Evolutionary conservation across 2,888 invertebrate species (phyloP).

Genomic region (Cactoblastis cactorum): DNA sequence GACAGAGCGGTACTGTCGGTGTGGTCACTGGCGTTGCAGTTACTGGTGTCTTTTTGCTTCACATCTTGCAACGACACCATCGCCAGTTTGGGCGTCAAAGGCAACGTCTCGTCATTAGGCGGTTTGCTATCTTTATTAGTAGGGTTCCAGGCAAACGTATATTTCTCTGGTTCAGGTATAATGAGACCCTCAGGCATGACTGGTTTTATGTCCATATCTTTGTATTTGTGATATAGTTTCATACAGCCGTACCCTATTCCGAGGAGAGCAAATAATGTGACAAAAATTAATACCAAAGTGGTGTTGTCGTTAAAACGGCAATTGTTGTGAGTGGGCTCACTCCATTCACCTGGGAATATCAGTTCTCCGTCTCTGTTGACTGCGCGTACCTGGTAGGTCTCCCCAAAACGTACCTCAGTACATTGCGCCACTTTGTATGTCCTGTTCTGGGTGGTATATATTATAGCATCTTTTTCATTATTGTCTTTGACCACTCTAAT

Average conservation of each 20-base stretch:
- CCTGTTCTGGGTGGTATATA: constrained; percentile 48
- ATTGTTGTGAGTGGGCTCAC: constrained; percentile 47
- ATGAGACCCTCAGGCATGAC: constrained; percentile 83
- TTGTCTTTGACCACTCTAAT: constrained; percentile 64
- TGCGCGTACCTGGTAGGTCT: constrained; percentile 63
- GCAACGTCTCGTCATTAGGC: constrained; percentile 66
- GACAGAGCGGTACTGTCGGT: constrained; percentile 73
- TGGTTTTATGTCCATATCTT: constrained; percentile 83
- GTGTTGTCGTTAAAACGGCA: constrained; percentile 53
- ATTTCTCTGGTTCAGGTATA: constrained; percentile 69
- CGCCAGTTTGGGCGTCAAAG: constrained; percentile 60
- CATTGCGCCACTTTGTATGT: constrained; percentile 42
- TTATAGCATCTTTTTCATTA: constrained; percentile 27
- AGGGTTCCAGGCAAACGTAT: constrained; percentile 61
- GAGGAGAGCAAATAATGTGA: constrained; percentile 48
- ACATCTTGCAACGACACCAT: constrained; percentile 49
- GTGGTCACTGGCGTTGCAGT: constrained; percentile 64
- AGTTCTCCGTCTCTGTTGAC: constrained; percentile 34
- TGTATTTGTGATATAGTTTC: constrained; percentile 80
- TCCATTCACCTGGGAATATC: constrained; percentile 51
- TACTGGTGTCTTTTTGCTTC: constrained; percentile 57
- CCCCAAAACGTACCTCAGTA: constrained; percentile 49
- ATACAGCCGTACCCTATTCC: constrained; percentile 52
- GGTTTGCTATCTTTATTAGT: constrained; percentile 66
- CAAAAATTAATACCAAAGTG: constrained; percentile 51